A percentile compares a stretch with the other conserved stretches of the same genome.
These are phyloP conservation scores for Amiota mariae DNA, from an alignment of 2,888 invertebrate genomes.

Conservation along the genomic window DNA sequence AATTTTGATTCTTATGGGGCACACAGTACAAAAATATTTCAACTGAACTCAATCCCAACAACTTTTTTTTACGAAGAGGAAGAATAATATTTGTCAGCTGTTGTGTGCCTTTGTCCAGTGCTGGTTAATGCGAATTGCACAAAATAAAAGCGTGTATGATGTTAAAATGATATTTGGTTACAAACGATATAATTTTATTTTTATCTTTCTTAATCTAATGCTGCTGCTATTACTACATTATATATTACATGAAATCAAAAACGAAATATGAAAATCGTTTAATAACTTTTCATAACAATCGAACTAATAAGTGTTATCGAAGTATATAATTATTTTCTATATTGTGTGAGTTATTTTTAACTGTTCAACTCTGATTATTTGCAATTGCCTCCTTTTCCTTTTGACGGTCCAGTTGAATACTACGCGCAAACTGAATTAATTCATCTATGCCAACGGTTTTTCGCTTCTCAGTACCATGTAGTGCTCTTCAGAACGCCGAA, in stretches of 20 bases:
- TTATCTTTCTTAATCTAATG: not conserved
- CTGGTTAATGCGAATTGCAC: not conserved
- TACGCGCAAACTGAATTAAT: not conserved
- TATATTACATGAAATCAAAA: not conserved
- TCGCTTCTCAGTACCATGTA: not conserved
- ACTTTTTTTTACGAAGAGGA: not conserved
- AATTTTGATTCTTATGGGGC: not conserved
- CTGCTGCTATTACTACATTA: slow-evolving; percentile 17
- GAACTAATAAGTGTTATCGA: not conserved
- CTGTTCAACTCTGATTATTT: not conserved
- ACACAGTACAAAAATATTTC: not conserved
- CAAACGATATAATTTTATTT: no score
- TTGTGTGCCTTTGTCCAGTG: not conserved
- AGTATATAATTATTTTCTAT: not conserved
- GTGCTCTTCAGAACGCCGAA: slow-evolving; percentile 16
- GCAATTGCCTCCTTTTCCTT: not conserved
- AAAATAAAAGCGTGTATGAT: no score
- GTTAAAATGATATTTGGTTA: no score
- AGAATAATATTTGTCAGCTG: not conserved
- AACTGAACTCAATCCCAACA: not conserved
- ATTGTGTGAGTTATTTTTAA: not conserved
- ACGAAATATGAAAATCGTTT: not conserved
- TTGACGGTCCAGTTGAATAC: not conserved
- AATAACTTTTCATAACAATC: not conserved
- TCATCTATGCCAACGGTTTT: not conserved